phyloP scores from a whole-genome alignment of 2,888 invertebrate species.

The Prosopocoilus inquinatus region DNA sequence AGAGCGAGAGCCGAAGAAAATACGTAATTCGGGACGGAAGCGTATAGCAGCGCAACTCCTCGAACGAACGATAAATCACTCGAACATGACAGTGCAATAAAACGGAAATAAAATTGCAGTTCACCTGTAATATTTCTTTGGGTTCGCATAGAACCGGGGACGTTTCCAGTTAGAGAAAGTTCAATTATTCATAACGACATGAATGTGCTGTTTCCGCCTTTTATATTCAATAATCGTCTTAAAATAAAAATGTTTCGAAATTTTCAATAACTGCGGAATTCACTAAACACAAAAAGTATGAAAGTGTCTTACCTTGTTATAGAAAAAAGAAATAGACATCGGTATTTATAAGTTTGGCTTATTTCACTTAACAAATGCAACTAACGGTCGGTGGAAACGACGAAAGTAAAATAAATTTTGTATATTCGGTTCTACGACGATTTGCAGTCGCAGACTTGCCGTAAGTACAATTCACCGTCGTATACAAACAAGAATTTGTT shows the following conservation, averaged over 20 bases:
- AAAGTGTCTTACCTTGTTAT: no score
- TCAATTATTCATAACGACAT: conserved; percentile 11
- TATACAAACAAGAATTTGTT: not conserved
- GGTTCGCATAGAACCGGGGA: conserved; percentile 6
- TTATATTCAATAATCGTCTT: not conserved
- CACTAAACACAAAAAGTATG: no score
- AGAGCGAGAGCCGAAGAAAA: not conserved
- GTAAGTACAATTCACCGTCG: no score
- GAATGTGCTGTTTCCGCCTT: not conserved
- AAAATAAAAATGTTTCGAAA: no score
- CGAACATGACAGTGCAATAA: conserved; percentile 38
- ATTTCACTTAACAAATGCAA: no score
- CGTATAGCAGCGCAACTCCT: conserved; percentile 33
- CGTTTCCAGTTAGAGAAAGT: conserved; percentile 13
- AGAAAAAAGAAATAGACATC: no score
- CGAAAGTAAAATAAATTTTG: no score
- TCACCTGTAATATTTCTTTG: conserved; percentile 36
- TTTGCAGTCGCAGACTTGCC: no score
- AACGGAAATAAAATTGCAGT: conserved; percentile 39
- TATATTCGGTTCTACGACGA: no score
- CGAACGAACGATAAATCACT: conserved; percentile 37
- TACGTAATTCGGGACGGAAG: not conserved
- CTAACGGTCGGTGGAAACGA: no score
- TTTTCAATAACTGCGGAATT: no score
- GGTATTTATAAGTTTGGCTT: no score